A percentile compares a stretch with the other conserved stretches of the same genome.
Conservation (phyloP, 64 coral and sea anemone species). For the Actinia tenebrosa region DNA sequence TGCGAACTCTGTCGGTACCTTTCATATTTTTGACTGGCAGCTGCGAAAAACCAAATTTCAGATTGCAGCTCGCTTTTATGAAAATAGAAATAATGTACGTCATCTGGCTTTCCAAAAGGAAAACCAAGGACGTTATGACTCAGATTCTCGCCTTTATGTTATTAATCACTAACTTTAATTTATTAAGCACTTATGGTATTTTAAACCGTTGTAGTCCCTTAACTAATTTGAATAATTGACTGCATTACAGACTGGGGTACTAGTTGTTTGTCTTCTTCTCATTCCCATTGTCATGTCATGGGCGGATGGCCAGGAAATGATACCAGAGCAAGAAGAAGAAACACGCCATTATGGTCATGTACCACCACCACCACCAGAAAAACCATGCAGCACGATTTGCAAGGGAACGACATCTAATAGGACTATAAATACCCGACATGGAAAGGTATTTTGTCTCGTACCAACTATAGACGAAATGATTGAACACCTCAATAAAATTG, state of each 20-base stretch:
- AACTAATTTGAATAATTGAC: not conserved
- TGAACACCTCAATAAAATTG: conserved; percentile 14
- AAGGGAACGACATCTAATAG: not conserved
- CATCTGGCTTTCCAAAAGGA: no score
- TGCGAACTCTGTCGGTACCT: no score
- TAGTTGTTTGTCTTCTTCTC: not conserved
- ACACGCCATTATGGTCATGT: not conserved
- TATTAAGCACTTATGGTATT: no score
- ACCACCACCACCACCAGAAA: not conserved
- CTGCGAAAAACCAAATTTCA: no score
- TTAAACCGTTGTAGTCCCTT: no score
- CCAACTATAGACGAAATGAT: conserved; percentile 11
- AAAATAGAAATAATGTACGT: no score
- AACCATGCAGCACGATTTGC: conserved; percentile 5
- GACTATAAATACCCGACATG: conserved; percentile 6
- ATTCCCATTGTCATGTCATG: not conserved
- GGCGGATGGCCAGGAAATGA: not conserved
- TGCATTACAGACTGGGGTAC: not conserved
- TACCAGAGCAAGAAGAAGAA: not conserved
- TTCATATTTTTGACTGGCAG: no score
- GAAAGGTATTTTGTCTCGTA: conserved; percentile 35
- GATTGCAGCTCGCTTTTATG: no score
- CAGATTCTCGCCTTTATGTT: no score
- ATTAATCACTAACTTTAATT: no score
- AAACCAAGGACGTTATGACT: no score